Evolutionary conservation across 2,113 vertebrate genomes (phyloP).

Genomic region (Clarias gariepinus): DNA sequence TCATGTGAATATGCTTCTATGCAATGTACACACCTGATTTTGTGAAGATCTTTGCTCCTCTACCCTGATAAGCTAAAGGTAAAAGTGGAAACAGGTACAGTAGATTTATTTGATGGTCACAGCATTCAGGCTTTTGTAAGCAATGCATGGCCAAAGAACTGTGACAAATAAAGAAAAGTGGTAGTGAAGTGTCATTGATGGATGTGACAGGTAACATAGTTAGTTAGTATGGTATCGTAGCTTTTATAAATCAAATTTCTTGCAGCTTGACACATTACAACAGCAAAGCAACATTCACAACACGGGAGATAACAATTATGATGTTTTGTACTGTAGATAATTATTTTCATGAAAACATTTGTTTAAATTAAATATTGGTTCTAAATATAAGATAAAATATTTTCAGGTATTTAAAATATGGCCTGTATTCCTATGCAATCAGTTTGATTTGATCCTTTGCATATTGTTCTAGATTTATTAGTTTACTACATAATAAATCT

Average conservation of each 20-base stretch:
- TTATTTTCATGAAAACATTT: too few relatives aligned
- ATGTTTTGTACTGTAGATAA: neutral
- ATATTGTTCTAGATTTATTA: neutral
- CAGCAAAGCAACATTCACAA: neutral
- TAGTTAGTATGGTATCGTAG: neutral
- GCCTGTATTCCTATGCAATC: neutral
- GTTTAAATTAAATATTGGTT: neutral
- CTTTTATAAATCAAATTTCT: neutral
- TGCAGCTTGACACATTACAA: slow-evolving; percentile 1
- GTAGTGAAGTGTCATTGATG: neutral
- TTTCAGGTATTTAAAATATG: neutral
- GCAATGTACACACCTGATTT: neutral
- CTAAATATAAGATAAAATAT: neutral
- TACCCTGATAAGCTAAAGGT: neutral
- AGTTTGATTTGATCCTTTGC: neutral
- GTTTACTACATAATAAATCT: neutral
- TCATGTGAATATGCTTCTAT: neutral
- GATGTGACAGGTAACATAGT: neutral
- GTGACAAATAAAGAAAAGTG: slow-evolving; percentile 12
- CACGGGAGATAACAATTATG: neutral
- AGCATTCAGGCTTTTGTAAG: neutral
- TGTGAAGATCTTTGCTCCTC: neutral
- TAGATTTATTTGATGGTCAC: neutral
- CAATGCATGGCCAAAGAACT: neutral
- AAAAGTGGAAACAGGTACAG: neutral